These are phyloP conservation scores for Horisme vitalbata DNA, from an alignment of 2,888 invertebrate species.

Conservation along the genomic window DNA sequence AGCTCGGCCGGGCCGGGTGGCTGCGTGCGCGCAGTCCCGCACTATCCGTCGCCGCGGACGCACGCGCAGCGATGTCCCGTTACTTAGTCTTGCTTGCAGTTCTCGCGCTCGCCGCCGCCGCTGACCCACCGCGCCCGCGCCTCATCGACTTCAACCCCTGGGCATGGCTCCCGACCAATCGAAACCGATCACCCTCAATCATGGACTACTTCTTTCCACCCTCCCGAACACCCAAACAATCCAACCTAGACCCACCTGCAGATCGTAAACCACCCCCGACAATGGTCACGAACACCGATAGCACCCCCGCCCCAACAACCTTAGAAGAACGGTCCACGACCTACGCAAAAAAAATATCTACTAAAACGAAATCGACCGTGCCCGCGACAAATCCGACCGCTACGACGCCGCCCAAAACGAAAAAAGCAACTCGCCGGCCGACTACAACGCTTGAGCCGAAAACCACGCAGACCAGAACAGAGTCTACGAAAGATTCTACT, in stretches of 20 bases:
- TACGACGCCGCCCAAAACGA: slow-evolving; percentile 64
- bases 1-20: slow-evolving; percentile 34
- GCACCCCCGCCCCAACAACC: slow-evolving; percentile 62
- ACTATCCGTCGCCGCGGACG: slow-evolving; percentile 72
- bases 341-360: slow-evolving; percentile 65
- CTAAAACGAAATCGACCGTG: slow-evolving; percentile 67
- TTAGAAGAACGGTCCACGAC: slow-evolving; percentile 68
- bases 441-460: slow-evolving; percentile 61
- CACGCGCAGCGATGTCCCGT: slow-evolving; percentile 75
- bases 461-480: slow-evolving; percentile 62
- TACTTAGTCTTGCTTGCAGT: slow-evolving; percentile 53
- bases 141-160: slow-evolving; percentile 76
- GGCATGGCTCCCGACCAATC: slow-evolving; percentile 71
- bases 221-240: slow-evolving; percentile 77
- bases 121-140: slow-evolving; percentile 67
- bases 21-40: slow-evolving; percentile 75
- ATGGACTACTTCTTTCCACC: slow-evolving; percentile 81
- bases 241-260: slow-evolving; percentile 69
- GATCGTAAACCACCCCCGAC: slow-evolving; percentile 65
- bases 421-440: slow-evolving; percentile 66
- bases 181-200: slow-evolving; percentile 72
- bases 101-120: slow-evolving; percentile 66
- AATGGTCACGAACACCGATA: slow-evolving; percentile 37
- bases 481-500: slow-evolving; percentile 56
- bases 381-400: slow-evolving; percentile 64